phyloP scores from a whole-genome alignment of 2,113 vertebrate species.

The Myrmecobius fasciatus region DNA sequence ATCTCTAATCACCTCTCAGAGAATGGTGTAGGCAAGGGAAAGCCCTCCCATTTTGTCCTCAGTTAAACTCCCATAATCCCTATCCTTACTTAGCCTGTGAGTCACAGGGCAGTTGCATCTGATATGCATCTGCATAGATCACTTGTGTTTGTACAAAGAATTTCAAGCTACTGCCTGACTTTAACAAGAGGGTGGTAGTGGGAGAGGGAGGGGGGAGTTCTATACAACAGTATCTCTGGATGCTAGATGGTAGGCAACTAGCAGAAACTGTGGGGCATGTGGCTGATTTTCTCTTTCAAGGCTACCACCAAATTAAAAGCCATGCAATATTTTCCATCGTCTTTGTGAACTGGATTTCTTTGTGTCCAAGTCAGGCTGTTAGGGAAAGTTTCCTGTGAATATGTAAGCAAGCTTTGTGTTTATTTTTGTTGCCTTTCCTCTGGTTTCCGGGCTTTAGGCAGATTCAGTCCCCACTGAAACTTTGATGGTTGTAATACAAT shows the following conservation, averaged over 20 bases:
- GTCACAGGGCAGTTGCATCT: slow-evolving; percentile 49
- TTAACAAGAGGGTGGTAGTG: slow-evolving; percentile 16
- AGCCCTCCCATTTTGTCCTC: slow-evolving; percentile 69
- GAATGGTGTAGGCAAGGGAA: slow-evolving; percentile 4
- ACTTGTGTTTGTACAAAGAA: slow-evolving; percentile 50
- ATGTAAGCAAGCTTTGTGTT: slow-evolving; percentile 62
- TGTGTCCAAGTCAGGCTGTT: slow-evolving; percentile 63
- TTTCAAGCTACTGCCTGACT: slow-evolving; percentile 66
- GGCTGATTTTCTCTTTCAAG: slow-evolving; percentile 59
- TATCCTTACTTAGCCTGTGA: slow-evolving; percentile 34
- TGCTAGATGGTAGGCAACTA: slow-evolving; percentile 50
- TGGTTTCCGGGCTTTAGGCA: slow-evolving; percentile 42
- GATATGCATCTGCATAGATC: slow-evolving; percentile 48
- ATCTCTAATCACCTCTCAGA: neutral
- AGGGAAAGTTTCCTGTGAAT: slow-evolving; percentile 63
- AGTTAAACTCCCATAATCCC: slow-evolving; percentile 67
- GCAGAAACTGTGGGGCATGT: slow-evolving; percentile 32
- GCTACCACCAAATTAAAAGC: slow-evolving; percentile 44
- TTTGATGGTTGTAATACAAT: neutral
- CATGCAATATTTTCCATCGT: slow-evolving; percentile 39
- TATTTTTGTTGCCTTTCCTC: slow-evolving; percentile 61
- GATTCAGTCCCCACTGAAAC: neutral
- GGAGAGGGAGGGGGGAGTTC: slow-evolving; percentile 20
- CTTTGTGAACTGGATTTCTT: slow-evolving; percentile 56
- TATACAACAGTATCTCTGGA: slow-evolving; percentile 57